Conservation (phyloP, 2,113 vertebrate species). For the Calyptomena viridis region DNA sequence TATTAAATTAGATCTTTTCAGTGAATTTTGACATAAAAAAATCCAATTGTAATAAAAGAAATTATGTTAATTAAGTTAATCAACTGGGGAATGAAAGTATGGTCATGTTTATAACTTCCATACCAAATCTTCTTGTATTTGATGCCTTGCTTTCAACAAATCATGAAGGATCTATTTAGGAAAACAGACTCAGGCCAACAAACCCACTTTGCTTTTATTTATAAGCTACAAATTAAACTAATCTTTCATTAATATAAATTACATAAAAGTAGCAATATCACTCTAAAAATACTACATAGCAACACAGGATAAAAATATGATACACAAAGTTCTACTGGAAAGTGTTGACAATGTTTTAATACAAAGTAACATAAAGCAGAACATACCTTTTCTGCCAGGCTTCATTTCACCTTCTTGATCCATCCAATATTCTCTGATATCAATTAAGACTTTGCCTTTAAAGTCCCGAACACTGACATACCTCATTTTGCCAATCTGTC, state of each 20-base stretch:
- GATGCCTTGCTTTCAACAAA: background rate
- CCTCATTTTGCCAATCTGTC: constrained; percentile 95
- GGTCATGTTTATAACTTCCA: background rate
- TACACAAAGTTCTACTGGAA: background rate
- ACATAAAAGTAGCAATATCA: background rate
- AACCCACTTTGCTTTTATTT: background rate
- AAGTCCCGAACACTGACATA: constrained; percentile 96
- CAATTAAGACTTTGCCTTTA: constrained; percentile 95
- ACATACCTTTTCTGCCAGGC: constrained; percentile 93
- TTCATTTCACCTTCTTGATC: constrained; percentile 97
- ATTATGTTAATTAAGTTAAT: background rate
- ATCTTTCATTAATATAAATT: background rate
- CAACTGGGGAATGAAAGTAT: accelerated
- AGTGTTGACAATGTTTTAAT: background rate
- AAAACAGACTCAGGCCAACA: background rate
- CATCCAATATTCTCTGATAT: constrained; percentile 97
- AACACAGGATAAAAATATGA: background rate
- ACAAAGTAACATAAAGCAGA: background rate
- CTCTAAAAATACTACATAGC: background rate
- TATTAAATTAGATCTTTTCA: accelerated
- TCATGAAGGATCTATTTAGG: background rate
- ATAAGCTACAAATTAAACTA: background rate
- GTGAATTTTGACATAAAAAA: background rate
- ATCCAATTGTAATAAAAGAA: background rate
- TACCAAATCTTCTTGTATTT: background rate